A percentile compares a stretch with the other conserved stretches of the same genome.
Evolutionary conservation across 2,797 vertebrate genomes (phyloP).

Genomic region (Rhinatrema bivittatum): DNA sequence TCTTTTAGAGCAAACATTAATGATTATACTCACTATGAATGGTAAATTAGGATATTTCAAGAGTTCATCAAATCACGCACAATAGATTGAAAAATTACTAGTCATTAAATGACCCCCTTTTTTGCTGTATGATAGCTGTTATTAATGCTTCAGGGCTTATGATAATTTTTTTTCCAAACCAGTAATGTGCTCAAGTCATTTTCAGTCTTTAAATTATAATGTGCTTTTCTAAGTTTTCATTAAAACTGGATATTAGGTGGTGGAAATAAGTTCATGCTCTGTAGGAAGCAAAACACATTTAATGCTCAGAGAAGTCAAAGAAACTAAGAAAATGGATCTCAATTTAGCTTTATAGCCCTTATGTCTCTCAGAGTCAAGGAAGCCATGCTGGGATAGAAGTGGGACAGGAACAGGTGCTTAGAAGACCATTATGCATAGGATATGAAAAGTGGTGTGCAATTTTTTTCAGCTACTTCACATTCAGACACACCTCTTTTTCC

Average conservation of each 20-base stretch:
- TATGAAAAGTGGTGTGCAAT: conserved; percentile 23
- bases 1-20: too few relatives aligned
- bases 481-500: conserved; percentile 15
- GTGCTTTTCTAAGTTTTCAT: conserved; percentile 17
- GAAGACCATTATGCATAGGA: conserved; percentile 21
- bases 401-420: conserved; percentile 17
- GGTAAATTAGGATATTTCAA: too few relatives aligned
- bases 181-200: conserved; percentile 3
- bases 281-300: conserved; percentile 31
- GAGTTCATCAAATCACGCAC: too few relatives aligned
- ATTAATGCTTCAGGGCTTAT: conserved; percentile 12
- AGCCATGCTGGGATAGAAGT: conserved; percentile 24
- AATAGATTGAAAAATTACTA: too few relatives aligned
- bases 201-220: conserved; percentile 10
- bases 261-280: conserved; percentile 24
- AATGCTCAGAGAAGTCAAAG: conserved; percentile 26
- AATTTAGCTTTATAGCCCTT: conserved; percentile 25
- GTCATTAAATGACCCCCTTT: too few relatives aligned
- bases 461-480: conserved; percentile 22
- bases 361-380: conserved; percentile 28
- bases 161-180: conserved; percentile 6
- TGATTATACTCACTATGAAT: too few relatives aligned
- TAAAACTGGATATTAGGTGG: conserved; percentile 14
- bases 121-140: too few relatives aligned
- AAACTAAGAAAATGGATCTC: conserved; percentile 33